A percentile compares a stretch with the other conserved stretches of the same genome.
Evolutionary conservation across 1,140 invertebrate species (phyloP).

Genomic region (Metaphire vulgaris): DNA sequence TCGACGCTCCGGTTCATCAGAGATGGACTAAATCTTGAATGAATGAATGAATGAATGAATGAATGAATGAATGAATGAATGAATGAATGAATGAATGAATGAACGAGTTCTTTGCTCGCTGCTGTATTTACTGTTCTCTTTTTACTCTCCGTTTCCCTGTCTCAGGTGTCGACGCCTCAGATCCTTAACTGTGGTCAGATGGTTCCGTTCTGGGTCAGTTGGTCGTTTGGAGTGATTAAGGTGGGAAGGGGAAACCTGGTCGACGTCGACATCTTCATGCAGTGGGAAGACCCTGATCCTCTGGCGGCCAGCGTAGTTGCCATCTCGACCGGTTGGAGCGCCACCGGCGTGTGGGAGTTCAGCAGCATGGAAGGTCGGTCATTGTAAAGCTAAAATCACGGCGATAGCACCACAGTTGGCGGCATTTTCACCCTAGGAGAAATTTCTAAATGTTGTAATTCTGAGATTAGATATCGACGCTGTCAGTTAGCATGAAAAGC

Average conservation of each 20-base stretch:
- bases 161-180: slow-evolving; percentile 5
- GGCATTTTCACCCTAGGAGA: no score
- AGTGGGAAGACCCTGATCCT: neutral
- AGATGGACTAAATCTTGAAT: neutral
- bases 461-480: no score
- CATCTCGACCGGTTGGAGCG: neutral
- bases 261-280: neutral
- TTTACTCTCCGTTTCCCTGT: no score
- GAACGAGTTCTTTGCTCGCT: no score
- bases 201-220: slow-evolving; percentile 5
- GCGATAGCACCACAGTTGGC: no score
- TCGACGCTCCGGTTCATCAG: no score
- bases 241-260: neutral
- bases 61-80: slow-evolving; percentile 19
- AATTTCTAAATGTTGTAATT: no score
- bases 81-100: slow-evolving; percentile 16
- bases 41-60: slow-evolving; percentile 19
- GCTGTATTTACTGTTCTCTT: no score
- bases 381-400: no score
- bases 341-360: slow-evolving; percentile 3
- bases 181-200: slow-evolving; percentile 9
- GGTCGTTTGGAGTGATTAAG: neutral
- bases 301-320: neutral
- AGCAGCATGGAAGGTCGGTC: neutral
- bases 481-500: no score